Evolutionary conservation across 2,113 vertebrate species (phyloP).

Genomic region (Apteryx owenii): DNA sequence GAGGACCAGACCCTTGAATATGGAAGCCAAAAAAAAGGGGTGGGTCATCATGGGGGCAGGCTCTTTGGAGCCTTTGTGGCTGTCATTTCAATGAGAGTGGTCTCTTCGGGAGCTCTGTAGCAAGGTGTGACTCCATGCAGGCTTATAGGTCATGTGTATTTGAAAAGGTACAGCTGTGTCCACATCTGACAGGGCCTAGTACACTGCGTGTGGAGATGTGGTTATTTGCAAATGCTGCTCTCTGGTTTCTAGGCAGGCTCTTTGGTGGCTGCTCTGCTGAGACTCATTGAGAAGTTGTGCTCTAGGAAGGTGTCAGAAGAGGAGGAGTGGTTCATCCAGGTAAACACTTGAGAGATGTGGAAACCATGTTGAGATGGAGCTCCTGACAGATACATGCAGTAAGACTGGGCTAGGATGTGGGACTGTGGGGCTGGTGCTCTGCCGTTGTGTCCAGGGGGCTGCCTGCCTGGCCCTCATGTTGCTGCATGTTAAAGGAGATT

Average conservation of each 20-base stretch:
- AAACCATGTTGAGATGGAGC: neutral
- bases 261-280: neutral
- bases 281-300: neutral
- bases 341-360: neutral
- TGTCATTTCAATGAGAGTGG: neutral
- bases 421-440: neutral
- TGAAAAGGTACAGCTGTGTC: neutral
- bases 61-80: neutral
- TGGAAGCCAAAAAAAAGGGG: neutral
- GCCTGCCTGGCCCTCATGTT: neutral
- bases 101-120: neutral
- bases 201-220: neutral
- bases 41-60: neutral
- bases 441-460: neutral
- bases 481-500: neutral
- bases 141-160: neutral
- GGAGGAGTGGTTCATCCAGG: neutral
- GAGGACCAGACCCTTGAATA: neutral
- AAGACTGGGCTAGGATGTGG: neutral
- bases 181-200: neutral
- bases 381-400: fast-evolving
- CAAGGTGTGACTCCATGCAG: neutral
- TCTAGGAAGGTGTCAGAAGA: neutral
- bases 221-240: neutral
- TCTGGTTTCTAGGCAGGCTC: neutral